Conservation (phyloP, 2,797 vertebrate genomes). For the Lepilemur ruficaudatus region DNA sequence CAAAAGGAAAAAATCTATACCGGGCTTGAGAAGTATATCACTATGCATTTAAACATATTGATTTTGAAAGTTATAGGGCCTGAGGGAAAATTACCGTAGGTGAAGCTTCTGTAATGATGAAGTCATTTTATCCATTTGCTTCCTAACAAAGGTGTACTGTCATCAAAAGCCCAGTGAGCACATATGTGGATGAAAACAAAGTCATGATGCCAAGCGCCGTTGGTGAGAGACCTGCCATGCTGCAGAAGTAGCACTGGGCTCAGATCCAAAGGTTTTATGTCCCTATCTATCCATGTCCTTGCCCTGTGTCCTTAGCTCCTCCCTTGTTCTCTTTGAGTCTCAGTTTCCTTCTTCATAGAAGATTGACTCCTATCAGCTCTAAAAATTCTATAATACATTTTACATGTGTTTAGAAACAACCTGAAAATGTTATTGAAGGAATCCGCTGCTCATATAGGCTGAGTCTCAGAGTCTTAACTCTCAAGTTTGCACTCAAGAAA, state of each 20-base stretch:
- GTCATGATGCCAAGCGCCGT: background rate
- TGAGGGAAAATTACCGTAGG: background rate
- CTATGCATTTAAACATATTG: background rate
- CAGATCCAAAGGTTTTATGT: background rate
- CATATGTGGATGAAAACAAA: background rate
- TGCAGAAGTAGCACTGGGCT: background rate
- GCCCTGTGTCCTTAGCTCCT: background rate
- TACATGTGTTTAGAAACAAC: background rate
- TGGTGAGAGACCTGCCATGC: background rate
- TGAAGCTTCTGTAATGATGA: background rate
- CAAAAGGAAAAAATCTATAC: background rate
- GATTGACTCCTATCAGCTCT: background rate
- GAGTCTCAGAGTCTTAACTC: background rate
- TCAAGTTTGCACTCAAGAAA: background rate
- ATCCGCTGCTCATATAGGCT: background rate
- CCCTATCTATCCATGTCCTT: background rate
- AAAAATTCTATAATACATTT: background rate
- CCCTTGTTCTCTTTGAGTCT: background rate
- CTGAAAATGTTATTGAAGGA: background rate
- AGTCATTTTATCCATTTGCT: slow-evolving; percentile 10
- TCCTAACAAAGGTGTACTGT: background rate
- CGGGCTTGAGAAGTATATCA: background rate
- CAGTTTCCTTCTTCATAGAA: background rate
- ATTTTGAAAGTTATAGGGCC: background rate
- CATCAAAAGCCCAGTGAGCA: background rate